Evolutionary conservation across 2,797 vertebrate genomes (phyloP).

Genomic region (Chromobotia macracanthus): DNA sequence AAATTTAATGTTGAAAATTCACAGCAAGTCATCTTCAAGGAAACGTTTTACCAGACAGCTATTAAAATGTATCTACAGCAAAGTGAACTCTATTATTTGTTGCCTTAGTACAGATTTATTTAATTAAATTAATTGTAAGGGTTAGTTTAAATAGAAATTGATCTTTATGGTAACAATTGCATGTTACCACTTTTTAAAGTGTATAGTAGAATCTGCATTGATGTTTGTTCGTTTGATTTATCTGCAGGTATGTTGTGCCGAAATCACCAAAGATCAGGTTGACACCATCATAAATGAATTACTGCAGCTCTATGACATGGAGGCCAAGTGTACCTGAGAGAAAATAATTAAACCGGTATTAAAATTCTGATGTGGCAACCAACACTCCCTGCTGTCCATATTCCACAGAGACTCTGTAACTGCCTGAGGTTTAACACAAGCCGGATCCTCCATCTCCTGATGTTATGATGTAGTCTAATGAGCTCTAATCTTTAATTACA

Average conservation of each 20-base stretch:
- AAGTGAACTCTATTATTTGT: too few species aligned
- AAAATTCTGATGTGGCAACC: constrained; percentile 13
- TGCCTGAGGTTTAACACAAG: neutral
- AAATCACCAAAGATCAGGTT: constrained; percentile 79
- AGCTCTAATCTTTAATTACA: constrained; percentile 23
- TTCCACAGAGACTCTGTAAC: neutral
- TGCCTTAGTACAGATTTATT: too few species aligned
- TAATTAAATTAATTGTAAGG: neutral
- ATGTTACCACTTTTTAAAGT: too few species aligned
- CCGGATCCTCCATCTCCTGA: neutral
- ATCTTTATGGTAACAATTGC: too few species aligned
- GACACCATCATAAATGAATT: constrained; percentile 85
- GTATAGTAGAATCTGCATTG: neutral
- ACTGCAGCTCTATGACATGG: constrained; percentile 86
- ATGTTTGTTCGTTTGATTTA: neutral
- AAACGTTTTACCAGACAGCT: too few species aligned
- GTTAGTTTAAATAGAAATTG: neutral
- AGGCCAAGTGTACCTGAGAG: constrained; percentile 83
- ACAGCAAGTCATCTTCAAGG: too few species aligned
- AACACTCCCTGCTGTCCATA: neutral
- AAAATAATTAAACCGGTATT: constrained; percentile 35
- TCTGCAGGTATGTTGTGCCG: constrained; percentile 82
- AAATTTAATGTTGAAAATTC: neutral
- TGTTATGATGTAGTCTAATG: neutral
- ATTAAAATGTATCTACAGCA: too few species aligned